Evolutionary conservation across 2,888 invertebrate species (phyloP).

Genomic region (Drosophila kanekoi): DNA sequence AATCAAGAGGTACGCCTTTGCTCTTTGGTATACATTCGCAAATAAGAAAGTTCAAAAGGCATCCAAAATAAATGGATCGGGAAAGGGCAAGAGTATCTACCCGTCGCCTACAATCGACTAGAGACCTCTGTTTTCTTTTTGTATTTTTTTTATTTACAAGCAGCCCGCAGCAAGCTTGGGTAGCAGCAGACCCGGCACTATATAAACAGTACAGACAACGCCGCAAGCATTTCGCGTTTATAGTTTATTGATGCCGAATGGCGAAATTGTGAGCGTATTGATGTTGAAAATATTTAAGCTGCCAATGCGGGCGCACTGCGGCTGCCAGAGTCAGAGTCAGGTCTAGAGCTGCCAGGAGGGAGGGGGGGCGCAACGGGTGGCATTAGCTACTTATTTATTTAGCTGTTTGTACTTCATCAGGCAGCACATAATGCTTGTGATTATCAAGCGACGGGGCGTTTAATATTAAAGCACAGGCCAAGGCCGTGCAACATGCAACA

Average conservation of each 20-base stretch:
- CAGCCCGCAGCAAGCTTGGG: constrained; percentile 46
- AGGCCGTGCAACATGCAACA: constrained; percentile 21
- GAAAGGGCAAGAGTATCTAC: background rate
- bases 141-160: constrained; percentile 41
- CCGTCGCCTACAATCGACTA: background rate
- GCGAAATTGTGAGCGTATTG: constrained; percentile 69
- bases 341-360: too few relatives aligned
- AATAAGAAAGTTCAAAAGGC: too few relatives aligned
- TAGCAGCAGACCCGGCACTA: constrained; percentile 27
- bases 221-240: constrained; percentile 75
- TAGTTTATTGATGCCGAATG: constrained; percentile 79
- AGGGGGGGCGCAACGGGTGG: constrained; percentile 2
- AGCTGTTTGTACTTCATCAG: constrained; percentile 74
- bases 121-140: constrained; percentile 11
- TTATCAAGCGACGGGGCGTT: constrained; percentile 53
- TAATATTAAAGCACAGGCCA: constrained; percentile 59
- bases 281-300: constrained; percentile 71
- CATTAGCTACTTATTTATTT: constrained; percentile 62
- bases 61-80: too few relatives aligned
- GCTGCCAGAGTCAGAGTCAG: background rate
- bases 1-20: too few relatives aligned
- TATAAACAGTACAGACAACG: constrained; percentile 59
- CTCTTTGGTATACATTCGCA: too few relatives aligned
- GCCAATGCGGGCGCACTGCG: constrained; percentile 39
- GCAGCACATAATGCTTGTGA: constrained; percentile 69